Evolutionary conservation across 92 coral and sea anemone species (phyloP), one percentile per base, ranked within the genome.

Genomic region (Epizoanthus stellaris): DNA sequence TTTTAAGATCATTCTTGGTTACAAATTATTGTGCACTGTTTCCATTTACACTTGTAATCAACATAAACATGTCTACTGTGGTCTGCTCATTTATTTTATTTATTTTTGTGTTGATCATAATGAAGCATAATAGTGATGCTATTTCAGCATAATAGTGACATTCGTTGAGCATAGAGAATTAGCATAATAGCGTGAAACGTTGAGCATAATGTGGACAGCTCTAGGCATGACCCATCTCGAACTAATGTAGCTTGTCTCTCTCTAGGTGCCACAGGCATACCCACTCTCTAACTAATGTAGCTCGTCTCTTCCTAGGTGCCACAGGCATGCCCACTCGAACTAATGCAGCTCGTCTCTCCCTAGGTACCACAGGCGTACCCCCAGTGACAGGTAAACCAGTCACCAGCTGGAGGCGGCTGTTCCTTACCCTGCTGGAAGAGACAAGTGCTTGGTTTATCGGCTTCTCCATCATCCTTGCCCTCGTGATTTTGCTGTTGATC

Each of bases 361-460:
- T 6, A 79, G 83, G 83, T 4, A 6, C 83, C 10, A 45, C 40
- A 62, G 83, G 73, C n/a, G 38, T 21, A 4, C 83, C 83, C 3
- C 83, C 62, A 13, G 83, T 64, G 16, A 12, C 83, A 43, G 83
- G 73, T 21, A 79, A 64, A 79, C 83, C 83, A 13, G 60, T 8
- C 30, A 21, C 86, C 80, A 16, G 89, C 83, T 47, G 89, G 92
- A 47, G 89, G 77, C 19, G 87, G 25, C 63, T 94, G 62, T 82
- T 92, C 67, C 87, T 94, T 3, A 80, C 94, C 52, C 68, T 94
- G 39, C 88, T 94, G 52, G 95, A 91, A 21, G 93, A 94, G 56
- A 94, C 98, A 23, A 94, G 98, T 87, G 90, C 98, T 15, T 94
- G 93, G 98, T 81, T 94, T 69, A 90, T 94, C 65, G 98, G 98